phyloP scores from a whole-genome alignment of 2,888 invertebrate species.

The Meliscaeva auricollis region DNA sequence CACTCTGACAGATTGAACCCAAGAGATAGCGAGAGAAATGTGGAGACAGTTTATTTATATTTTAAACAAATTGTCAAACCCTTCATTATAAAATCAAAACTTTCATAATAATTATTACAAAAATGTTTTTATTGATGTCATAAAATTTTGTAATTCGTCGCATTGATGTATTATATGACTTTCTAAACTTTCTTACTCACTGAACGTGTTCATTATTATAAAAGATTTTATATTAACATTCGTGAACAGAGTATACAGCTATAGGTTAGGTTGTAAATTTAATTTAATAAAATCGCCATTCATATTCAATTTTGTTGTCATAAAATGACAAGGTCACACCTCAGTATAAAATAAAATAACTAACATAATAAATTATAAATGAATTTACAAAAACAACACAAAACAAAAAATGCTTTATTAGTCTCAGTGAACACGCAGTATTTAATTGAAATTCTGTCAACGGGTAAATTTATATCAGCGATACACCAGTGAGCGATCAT shows the following conservation, averaged over 20 bases:
- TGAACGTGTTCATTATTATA: neutral
- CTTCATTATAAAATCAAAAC: neutral
- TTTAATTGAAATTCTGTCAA: slow-evolving; percentile 64
- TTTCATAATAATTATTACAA: neutral
- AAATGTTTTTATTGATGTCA: neutral
- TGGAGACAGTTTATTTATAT: neutral
- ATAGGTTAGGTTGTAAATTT: slow-evolving; percentile 33
- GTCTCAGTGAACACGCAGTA: slow-evolving; percentile 14
- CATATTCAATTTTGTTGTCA: slow-evolving; percentile 67
- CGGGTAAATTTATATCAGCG: slow-evolving; percentile 64
- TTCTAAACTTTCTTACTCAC: slow-evolving; percentile 29
- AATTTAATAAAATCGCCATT: slow-evolving; percentile 63
- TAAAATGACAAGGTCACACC: slow-evolving; percentile 72
- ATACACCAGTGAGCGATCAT: slow-evolving; percentile 49
- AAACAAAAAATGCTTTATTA: slow-evolving; percentile 27
- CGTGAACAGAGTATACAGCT: slow-evolving; percentile 1
- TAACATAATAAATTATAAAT: slow-evolving; percentile 56
- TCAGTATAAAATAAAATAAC: slow-evolving; percentile 48
- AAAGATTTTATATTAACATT: slow-evolving; percentile 15
- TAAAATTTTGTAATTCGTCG: slow-evolving; percentile 12
- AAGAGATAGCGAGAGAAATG: neutral
- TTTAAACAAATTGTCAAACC: slow-evolving; percentile 7
- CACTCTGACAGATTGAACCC: slow-evolving; percentile 19
- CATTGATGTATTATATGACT: neutral
- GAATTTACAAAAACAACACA: slow-evolving; percentile 29